A percentile compares a stretch with the other conserved stretches of the same genome.
These are phyloP conservation scores for Pristionchus fissidentatus DNA, from an alignment of 2,888 invertebrate genomes.

Conservation along the genomic window DNA sequence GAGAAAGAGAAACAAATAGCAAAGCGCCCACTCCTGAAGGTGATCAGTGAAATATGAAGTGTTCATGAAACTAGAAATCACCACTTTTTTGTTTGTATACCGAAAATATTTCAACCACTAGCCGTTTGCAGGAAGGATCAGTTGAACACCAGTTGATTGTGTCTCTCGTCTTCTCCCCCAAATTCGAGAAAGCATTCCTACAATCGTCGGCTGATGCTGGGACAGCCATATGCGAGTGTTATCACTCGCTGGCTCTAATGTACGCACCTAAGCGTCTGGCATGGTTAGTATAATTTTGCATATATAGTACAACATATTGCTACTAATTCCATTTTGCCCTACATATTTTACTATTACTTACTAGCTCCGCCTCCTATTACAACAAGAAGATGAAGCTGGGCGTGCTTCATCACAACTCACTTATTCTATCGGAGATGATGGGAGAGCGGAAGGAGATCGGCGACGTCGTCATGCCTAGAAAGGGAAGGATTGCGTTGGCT, in stretches of 20 bases:
- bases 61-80: no score
- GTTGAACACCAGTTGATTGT: not conserved
- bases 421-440: not conserved
- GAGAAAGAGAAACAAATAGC: no score
- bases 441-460: not conserved
- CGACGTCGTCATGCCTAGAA: not conserved
- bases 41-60: no score
- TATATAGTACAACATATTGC: not conserved
- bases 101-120: not conserved
- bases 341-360: no score
- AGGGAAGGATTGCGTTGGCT: not conserved
- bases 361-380: not conserved
- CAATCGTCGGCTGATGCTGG: not conserved
- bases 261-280: not conserved
- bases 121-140: not conserved
- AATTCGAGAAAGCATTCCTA: not conserved
- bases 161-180: not conserved
- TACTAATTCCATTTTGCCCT: no score
- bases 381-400: not conserved
- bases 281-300: not conserved
- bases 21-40: no score
- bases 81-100: no score
- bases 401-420: conserved; percentile 7
- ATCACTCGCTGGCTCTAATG: not conserved
- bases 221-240: not conserved